phyloP scores from a whole-genome alignment of 2,797 vertebrate genomes.

The Girardinus metallicus region DNA sequence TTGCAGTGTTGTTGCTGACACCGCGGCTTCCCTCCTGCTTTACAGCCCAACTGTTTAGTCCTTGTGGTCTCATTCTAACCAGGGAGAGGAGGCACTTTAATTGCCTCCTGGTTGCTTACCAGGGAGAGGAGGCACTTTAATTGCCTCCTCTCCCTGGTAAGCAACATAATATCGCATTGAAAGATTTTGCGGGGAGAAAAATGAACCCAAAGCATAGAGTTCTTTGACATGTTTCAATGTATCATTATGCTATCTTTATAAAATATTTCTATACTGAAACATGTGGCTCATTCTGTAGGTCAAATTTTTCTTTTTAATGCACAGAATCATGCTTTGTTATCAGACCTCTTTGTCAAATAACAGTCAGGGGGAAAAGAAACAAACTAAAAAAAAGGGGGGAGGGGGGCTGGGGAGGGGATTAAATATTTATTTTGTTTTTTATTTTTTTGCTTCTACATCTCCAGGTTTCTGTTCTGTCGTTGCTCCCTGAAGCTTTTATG shows the following conservation, averaged over 20 bases:
- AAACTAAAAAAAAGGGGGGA: too few relatives aligned
- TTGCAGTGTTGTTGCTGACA: slow-evolving; percentile 54
- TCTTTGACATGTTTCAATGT: neutral
- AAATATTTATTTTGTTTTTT: slow-evolving; percentile 32
- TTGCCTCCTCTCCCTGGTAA: too few relatives aligned
- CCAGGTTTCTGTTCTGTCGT: neutral
- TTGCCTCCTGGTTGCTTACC: too few relatives aligned
- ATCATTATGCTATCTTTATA: neutral
- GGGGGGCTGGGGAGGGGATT: too few relatives aligned
- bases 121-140: too few relatives aligned
- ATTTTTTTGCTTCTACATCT: slow-evolving; percentile 12
- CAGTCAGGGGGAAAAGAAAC: neutral
- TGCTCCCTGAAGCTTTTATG: slow-evolving; percentile 25
- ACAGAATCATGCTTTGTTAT: neutral
- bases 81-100: too few relatives aligned
- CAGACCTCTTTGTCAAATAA: neutral
- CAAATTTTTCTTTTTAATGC: neutral
- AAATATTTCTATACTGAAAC: neutral
- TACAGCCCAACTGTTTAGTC: slow-evolving; percentile 43
- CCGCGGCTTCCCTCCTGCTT: slow-evolving; percentile 61
- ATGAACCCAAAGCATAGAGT: neutral
- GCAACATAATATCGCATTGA: neutral
- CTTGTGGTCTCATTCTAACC: slow-evolving; percentile 22
- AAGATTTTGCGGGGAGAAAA: neutral
- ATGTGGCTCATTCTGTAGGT: neutral